Percentiles rank a stretch among this genome's conserved stretches.
These are phyloP conservation scores for Melangyna quadrimaculata DNA, from an alignment of 2,888 invertebrate genomes.

Conservation along the genomic window DNA sequence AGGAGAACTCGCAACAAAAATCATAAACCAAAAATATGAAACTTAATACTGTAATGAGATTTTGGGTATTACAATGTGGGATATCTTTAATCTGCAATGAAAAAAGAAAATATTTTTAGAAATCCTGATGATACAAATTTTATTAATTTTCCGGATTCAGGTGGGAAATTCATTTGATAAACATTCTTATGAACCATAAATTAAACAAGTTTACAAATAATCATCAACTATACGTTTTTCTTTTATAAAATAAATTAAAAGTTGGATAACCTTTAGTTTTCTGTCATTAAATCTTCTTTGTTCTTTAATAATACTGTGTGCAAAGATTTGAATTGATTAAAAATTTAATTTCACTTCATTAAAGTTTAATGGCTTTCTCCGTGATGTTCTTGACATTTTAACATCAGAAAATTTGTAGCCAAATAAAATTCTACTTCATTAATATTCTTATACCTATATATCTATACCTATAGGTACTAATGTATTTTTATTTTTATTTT, in stretches of 20 bases:
- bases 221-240: neutral
- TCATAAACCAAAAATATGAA: neutral
- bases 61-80: neutral
- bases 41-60: slow-evolving; percentile 13
- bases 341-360: slow-evolving; percentile 17
- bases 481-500: neutral
- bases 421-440: slow-evolving; percentile 23
- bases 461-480: neutral
- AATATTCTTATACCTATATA: neutral
- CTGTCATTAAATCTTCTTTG: neutral
- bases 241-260: neutral
- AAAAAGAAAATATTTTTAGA: neutral
- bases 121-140: neutral
- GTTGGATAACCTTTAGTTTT: neutral
- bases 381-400: neutral
- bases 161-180: slow-evolving; percentile 5
- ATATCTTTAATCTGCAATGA: neutral
- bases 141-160: neutral
- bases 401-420: slow-evolving; percentile 3
- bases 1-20: neutral
- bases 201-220: neutral
- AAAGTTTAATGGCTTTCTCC: slow-evolving; percentile 27
- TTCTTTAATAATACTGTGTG: slow-evolving; percentile 1
- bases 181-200: neutral
- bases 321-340: slow-evolving; percentile 14